phyloP scores from a whole-genome alignment of 2,797 vertebrate genomes.

The Yasuhikotakia modesta region DNA sequence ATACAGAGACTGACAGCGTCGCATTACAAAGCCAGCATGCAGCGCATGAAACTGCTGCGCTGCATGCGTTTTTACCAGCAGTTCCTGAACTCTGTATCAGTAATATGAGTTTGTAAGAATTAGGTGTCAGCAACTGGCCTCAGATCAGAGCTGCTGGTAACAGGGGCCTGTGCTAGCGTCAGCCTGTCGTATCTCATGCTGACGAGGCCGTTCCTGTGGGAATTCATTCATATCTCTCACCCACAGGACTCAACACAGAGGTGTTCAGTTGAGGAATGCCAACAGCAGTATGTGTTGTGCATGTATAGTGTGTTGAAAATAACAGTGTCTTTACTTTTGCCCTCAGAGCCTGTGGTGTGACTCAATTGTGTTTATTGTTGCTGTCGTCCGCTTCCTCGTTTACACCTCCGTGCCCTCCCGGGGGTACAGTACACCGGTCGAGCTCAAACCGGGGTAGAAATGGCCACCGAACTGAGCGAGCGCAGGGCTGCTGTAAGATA shows the following conservation, averaged over 20 bases:
- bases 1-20: conserved; percentile 65
- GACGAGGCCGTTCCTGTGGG: conserved; percentile 80
- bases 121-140: conserved; percentile 72
- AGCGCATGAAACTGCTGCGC: conserved; percentile 41
- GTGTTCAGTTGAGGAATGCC: conserved; percentile 68
- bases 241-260: conserved; percentile 65
- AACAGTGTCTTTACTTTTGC: conserved; percentile 21
- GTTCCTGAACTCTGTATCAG: conserved; percentile 62
- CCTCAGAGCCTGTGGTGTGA: conserved; percentile 45
- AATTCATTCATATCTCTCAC: conserved; percentile 72
- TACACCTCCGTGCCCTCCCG: conserved; percentile 93
- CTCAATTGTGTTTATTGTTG: conserved; percentile 25
- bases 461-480: conserved; percentile 89
- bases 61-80: conserved; percentile 32
- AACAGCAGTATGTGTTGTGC: conserved; percentile 43
- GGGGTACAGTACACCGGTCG: conserved; percentile 83
- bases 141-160: conserved; percentile 67
- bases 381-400: neutral
- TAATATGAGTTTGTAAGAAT: conserved; percentile 58
- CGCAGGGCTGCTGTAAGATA: conserved; percentile 84
- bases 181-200: conserved; percentile 58
- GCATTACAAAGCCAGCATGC: conserved; percentile 57
- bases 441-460: conserved; percentile 86
- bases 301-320: conserved; percentile 49
- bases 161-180: conserved; percentile 66